Conservation (phyloP, 2,113 vertebrate species). For the Cercocebus atys region DNA sequence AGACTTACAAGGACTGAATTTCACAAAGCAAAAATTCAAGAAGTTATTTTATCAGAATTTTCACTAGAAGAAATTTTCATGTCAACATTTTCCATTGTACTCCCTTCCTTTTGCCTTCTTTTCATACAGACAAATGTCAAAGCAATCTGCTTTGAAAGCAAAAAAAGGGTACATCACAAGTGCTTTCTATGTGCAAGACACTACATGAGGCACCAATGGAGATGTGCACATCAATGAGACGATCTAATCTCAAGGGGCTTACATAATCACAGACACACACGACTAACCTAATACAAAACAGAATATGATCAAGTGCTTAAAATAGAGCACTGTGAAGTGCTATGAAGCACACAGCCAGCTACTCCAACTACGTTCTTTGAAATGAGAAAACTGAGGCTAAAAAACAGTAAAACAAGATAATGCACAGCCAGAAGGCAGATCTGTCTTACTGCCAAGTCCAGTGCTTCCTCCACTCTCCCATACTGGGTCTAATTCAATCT, state of each 20-base stretch:
- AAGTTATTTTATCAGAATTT: slow-evolving; percentile 33
- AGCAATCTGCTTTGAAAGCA: neutral
- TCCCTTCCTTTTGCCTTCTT: neutral
- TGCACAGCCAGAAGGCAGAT: neutral
- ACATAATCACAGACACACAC: neutral
- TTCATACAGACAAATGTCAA: slow-evolving; percentile 34
- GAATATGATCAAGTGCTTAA: slow-evolving; percentile 40
- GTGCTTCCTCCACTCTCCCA: neutral
- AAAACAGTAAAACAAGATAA: neutral
- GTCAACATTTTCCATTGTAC: slow-evolving; percentile 24
- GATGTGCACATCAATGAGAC: neutral
- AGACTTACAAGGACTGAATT: neutral
- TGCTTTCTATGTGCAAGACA: neutral
- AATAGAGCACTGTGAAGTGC: neutral
- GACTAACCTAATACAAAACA: slow-evolving; percentile 25
- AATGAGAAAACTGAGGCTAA: slow-evolving; percentile 23
- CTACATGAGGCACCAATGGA: neutral
- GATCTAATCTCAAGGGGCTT: neutral
- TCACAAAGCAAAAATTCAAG: slow-evolving; percentile 21
- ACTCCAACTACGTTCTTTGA: neutral
- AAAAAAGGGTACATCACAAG: neutral
- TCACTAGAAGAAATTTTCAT: slow-evolving; percentile 9
- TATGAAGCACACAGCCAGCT: slow-evolving; percentile 9
- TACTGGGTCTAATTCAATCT: neutral
- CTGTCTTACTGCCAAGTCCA: neutral